Conservation (phyloP, 2,797 vertebrate species). For the Myiotriccus ornatus region DNA sequence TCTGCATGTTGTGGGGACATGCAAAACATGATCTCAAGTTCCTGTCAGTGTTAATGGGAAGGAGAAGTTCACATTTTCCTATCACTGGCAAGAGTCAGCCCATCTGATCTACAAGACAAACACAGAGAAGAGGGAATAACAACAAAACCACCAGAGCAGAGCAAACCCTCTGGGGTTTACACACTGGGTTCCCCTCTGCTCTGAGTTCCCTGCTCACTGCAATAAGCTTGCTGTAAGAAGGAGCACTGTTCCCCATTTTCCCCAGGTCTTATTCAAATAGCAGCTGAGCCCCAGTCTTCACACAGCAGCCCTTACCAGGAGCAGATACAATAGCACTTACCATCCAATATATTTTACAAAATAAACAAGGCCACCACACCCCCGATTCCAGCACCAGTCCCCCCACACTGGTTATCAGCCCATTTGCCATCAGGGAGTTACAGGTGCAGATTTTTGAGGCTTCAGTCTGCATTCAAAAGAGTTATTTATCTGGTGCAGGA, state of each 20-base stretch:
- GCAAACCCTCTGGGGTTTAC: neutral
- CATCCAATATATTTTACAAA: neutral
- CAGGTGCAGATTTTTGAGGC: neutral
- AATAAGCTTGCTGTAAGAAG: neutral
- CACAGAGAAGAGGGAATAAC: neutral
- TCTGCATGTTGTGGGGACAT: neutral
- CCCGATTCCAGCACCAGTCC: neutral
- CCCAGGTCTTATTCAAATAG: neutral
- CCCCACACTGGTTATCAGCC: neutral
- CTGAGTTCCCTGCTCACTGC: neutral
- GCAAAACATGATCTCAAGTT: neutral
- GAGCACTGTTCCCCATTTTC: neutral
- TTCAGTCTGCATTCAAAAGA: neutral
- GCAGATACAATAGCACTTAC: neutral
- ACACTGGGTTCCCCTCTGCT: neutral
- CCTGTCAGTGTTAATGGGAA: neutral
- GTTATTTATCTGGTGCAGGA: neutral
- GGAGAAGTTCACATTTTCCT: neutral
- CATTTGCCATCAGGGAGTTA: neutral
- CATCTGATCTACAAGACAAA: neutral
- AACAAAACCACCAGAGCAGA: neutral
- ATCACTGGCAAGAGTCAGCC: neutral
- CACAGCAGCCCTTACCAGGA: neutral
- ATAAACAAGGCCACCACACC: accelerated
- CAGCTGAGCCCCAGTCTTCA: neutral